phyloP scores from a whole-genome alignment of 1,140 invertebrate species.

The Ditylenchus dipsaci region DNA sequence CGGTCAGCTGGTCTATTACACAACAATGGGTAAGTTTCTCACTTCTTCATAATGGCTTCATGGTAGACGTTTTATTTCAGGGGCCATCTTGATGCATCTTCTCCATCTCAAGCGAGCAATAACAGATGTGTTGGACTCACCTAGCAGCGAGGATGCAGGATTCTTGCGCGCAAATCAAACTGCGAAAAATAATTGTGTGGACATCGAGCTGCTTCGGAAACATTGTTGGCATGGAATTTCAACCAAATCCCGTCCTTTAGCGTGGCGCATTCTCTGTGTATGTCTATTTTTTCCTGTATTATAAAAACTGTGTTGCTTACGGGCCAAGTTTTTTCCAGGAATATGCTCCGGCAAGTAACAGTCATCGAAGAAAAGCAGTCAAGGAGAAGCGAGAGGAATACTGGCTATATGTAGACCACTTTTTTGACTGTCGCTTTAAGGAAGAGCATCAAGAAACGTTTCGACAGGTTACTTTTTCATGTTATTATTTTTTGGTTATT shows the following conservation, averaged over 20 bases:
- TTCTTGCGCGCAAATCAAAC: neutral
- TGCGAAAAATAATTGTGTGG: constrained; percentile 13
- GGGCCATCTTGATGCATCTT: too few relatives aligned
- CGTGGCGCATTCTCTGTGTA: constrained; percentile 49
- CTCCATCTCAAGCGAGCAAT: too few relatives aligned
- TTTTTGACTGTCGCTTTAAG: constrained; percentile 85
- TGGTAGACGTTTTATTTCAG: too few relatives aligned
- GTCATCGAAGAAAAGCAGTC: constrained; percentile 72
- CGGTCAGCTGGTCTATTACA: too few relatives aligned
- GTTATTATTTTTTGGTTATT: constrained; percentile 3
- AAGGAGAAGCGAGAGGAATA: constrained; percentile 88
- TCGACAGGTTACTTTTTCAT: constrained; percentile 66
- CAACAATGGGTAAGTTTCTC: too few relatives aligned
- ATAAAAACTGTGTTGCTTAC: neutral
- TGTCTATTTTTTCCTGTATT: neutral
- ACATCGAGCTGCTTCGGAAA: constrained; percentile 46
- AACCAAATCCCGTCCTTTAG: constrained; percentile 43
- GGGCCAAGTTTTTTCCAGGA: constrained; percentile 64
- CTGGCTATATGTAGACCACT: constrained; percentile 74
- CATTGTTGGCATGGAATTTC: constrained; percentile 54
- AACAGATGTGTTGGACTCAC: too few relatives aligned
- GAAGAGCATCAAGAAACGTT: constrained; percentile 87
- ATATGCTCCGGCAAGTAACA: constrained; percentile 82
- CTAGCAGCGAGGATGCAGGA: too few relatives aligned
- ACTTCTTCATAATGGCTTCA: too few relatives aligned